Evolutionary conservation across 2,113 vertebrate species (phyloP).

Genomic region (Arenaria interpres): DNA sequence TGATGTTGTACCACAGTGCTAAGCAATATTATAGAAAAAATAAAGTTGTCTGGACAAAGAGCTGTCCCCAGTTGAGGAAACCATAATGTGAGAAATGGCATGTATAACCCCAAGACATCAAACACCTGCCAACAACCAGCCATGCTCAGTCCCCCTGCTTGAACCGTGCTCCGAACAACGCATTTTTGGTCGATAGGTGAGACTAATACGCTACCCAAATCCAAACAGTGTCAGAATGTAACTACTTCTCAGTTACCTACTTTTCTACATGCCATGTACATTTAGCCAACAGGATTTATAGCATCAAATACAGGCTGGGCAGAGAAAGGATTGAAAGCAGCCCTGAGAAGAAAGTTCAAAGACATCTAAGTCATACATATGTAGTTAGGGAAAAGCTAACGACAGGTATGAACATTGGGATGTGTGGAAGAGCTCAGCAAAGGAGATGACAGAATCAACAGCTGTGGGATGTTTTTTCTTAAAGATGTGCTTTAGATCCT

Average conservation of each 20-base stretch:
- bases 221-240: not conserved
- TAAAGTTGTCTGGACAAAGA: not conserved
- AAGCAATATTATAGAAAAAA: not conserved
- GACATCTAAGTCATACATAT: not conserved
- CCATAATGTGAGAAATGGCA: not conserved
- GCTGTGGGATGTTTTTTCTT: not conserved
- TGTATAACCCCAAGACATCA: fast-evolving
- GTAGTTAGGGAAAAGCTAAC: not conserved
- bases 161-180: not conserved
- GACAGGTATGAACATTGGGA: not conserved
- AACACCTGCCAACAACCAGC: not conserved
- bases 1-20: fast-evolving
- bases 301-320: not conserved
- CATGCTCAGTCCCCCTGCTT: not conserved
- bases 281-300: not conserved
- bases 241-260: not conserved
- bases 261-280: not conserved
- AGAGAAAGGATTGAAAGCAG: not conserved
- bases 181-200: not conserved
- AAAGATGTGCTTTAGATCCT: not conserved
- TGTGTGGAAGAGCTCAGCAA: not conserved
- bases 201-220: not conserved
- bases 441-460: not conserved
- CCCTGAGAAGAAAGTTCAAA: not conserved
- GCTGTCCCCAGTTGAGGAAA: not conserved